phyloP scores from a whole-genome alignment of 30 jellyfish, hydroid and myxozoan genomes.

The Hydractinia echinata region DNA sequence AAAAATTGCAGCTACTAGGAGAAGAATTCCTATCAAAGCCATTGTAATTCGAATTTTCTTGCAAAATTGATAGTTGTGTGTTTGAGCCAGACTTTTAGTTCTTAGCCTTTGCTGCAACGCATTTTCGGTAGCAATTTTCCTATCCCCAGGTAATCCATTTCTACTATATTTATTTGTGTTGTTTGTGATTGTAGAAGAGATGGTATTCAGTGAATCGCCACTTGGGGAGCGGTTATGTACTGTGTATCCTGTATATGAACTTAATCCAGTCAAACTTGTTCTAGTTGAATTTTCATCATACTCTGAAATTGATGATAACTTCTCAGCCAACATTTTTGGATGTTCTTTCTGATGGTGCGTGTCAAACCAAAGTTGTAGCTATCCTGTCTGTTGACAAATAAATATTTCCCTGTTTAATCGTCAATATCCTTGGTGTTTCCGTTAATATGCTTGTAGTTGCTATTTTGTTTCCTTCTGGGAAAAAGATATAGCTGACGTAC shows the following conservation, averaged over 20 bases:
- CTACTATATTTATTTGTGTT: background rate
- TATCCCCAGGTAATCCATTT: slow-evolving; percentile 6
- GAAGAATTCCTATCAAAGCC: slow-evolving; percentile 78
- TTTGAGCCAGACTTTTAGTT: slow-evolving; percentile 13
- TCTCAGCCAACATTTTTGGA: background rate
- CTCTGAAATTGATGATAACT: slow-evolving; percentile 23
- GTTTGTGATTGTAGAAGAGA: slow-evolving; percentile 10
- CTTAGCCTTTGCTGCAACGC: background rate
- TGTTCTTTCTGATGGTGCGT: too few species aligned
- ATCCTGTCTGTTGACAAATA: too few species aligned
- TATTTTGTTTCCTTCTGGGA: too few species aligned
- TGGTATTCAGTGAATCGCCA: slow-evolving; percentile 13
- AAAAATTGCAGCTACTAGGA: slow-evolving; percentile 80
- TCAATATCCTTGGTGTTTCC: too few species aligned
- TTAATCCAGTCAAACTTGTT: slow-evolving; percentile 22
- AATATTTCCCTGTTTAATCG: too few species aligned
- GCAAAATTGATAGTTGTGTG: slow-evolving; percentile 34
- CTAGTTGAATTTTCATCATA: slow-evolving; percentile 16
- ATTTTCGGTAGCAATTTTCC: background rate
- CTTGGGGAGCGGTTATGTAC: slow-evolving; percentile 11
- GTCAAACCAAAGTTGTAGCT: too few species aligned
- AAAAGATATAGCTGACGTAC: too few species aligned
- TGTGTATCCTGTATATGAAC: background rate
- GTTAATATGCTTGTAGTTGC: too few species aligned
- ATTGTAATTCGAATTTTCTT: slow-evolving; percentile 68